Percentiles rank a stretch among this genome's conserved stretches.
These are phyloP conservation scores for Danionella dracula DNA, from an alignment of 2,797 vertebrate genomes.

Conservation along the genomic window DNA sequence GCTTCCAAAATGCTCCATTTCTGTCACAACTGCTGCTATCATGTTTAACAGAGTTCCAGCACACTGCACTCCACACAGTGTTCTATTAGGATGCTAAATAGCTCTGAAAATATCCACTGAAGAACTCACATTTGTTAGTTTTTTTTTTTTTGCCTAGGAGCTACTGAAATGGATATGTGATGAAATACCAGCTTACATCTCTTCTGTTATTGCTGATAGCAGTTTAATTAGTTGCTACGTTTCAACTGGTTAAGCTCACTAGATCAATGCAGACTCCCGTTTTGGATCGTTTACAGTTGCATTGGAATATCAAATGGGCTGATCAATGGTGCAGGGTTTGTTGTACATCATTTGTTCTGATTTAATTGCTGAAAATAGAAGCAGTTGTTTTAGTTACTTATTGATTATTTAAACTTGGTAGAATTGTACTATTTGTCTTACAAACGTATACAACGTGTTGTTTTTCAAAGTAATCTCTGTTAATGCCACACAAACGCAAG, in stretches of 20 bases:
- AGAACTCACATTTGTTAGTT: neutral
- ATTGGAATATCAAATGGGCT: neutral
- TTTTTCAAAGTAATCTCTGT: too few species aligned
- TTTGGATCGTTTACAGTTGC: neutral
- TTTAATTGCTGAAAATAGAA: too few species aligned
- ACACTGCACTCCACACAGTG: too few species aligned
- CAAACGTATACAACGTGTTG: too few species aligned
- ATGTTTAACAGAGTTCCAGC: neutral
- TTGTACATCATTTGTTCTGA: neutral
- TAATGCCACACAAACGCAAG: too few species aligned
- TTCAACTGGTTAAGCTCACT: neutral
- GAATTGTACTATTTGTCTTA: too few species aligned
- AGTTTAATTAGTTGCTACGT: conserved; percentile 16
- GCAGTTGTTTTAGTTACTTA: too few species aligned
- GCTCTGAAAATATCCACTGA: neutral
- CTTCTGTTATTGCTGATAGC: neutral
- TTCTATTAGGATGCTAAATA: neutral
- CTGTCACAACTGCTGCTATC: conserved; percentile 15
- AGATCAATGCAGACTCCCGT: neutral
- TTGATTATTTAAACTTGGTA: too few species aligned
- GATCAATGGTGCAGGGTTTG: neutral
- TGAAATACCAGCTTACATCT: neutral
- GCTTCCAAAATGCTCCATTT: conserved; percentile 19
- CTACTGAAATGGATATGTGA: neutral
- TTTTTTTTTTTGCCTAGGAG: neutral